phyloP scores from a whole-genome alignment of 1,140 invertebrate genomes.

The Heliconius eleuchia region DNA sequence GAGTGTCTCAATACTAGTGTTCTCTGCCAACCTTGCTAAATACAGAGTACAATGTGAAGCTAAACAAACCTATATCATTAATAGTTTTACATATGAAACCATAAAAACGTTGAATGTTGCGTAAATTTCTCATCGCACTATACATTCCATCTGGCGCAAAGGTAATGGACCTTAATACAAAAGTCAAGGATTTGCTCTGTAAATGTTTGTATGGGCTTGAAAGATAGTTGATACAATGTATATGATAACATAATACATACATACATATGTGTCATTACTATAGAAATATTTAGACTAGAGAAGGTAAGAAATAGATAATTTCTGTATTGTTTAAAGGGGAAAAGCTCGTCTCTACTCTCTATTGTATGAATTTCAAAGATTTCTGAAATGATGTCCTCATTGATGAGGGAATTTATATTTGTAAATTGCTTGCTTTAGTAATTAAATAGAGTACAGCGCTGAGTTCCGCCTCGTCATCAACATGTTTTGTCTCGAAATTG shows the following conservation, averaged over 20 bases:
- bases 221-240: not conserved
- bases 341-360: too few relatives aligned
- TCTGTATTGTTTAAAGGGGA: too few relatives aligned
- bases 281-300: not conserved
- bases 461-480: too few relatives aligned
- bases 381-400: too few relatives aligned
- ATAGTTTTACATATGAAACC: not conserved
- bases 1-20: too few relatives aligned
- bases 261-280: not conserved
- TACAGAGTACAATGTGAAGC: not conserved
- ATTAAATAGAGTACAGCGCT: too few relatives aligned
- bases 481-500: too few relatives aligned
- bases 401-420: too few relatives aligned
- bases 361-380: too few relatives aligned
- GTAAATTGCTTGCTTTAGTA: too few relatives aligned
- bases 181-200: conserved; percentile 2
- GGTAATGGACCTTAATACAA: conserved; percentile 12
- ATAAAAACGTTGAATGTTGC: not conserved
- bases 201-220: not conserved
- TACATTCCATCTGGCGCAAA: conserved; percentile 12
- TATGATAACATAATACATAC: not conserved
- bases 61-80: not conserved
- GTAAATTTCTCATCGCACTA: not conserved
- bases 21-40: not conserved
- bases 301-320: not conserved